Evolutionary conservation across 2,888 invertebrate species (phyloP).

Genomic region (Xestia rhomboidea): DNA sequence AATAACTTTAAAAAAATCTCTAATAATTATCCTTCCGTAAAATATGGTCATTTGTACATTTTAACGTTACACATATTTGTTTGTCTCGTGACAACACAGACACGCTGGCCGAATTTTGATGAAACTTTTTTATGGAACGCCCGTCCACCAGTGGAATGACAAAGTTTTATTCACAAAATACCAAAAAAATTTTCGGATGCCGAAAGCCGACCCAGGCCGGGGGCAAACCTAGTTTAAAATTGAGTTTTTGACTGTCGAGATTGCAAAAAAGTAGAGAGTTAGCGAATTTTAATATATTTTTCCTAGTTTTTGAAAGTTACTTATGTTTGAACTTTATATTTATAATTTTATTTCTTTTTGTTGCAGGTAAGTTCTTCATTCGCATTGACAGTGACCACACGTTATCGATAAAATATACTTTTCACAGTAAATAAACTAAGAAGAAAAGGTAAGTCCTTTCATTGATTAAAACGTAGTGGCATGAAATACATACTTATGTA

Average conservation of each 20-base stretch:
- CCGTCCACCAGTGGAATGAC: slow-evolving; percentile 9
- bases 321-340: slow-evolving; percentile 2
- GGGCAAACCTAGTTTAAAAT: slow-evolving; percentile 26
- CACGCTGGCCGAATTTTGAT: slow-evolving; percentile 42
- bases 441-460: slow-evolving; percentile 28
- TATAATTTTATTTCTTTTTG: slow-evolving; percentile 50
- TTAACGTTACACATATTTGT: slow-evolving; percentile 28
- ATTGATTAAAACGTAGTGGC: not conserved
- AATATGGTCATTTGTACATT: not conserved
- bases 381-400: not conserved
- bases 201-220: not conserved
- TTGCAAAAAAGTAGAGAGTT: not conserved
- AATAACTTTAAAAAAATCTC: not conserved
- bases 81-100: slow-evolving; percentile 41
- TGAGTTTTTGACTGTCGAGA: slow-evolving; percentile 11
- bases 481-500: not conserved
- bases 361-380: slow-evolving; percentile 60
- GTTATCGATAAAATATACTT: not conserved
- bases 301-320: not conserved
- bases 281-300: not conserved
- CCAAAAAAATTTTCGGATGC: slow-evolving; percentile 19
- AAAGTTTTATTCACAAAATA: slow-evolving; percentile 54
- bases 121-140: slow-evolving; percentile 48
- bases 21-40: not conserved
- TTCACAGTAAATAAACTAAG: not conserved